A percentile compares a stretch with the other conserved stretches of the same genome.
These are phyloP conservation scores for Sarcophaga caerulescens DNA, from an alignment of 2,888 invertebrate species.

Conservation along the genomic window DNA sequence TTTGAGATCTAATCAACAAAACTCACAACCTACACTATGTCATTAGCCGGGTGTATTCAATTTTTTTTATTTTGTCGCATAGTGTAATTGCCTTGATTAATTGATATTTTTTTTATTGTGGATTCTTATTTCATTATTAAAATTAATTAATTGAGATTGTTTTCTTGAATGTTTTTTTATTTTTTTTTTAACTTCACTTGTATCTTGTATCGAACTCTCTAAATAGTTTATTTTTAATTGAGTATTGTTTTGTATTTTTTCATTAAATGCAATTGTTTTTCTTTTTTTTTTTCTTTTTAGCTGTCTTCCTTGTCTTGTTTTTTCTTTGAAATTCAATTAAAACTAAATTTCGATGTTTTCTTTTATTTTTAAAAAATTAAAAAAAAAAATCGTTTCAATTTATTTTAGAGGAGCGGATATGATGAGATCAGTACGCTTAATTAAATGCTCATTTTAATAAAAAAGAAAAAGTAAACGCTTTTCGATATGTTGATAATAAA, in stretches of 20 bases:
- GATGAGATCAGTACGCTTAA: slow-evolving; percentile 1
- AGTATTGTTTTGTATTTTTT: slow-evolving; percentile 2
- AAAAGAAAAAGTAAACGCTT: background rate
- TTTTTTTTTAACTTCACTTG: slow-evolving; percentile 17
- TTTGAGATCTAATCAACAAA: no score
- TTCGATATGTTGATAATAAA: slow-evolving; percentile 41
- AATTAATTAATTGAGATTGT: slow-evolving; percentile 10
- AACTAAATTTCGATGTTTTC: no score
- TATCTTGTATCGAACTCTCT: slow-evolving; percentile 21
- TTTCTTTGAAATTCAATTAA: background rate
- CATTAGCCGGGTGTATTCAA: no score
- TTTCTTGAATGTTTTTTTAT: slow-evolving; percentile 25
- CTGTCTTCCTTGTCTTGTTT: background rate
- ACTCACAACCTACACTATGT: no score
- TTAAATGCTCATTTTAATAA: slow-evolving; percentile 27
- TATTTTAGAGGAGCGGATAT: slow-evolving; percentile 24
- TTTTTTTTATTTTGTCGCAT: no score
- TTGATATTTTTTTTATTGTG: no score
- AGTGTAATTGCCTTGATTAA: no score
- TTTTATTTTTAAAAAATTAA: no score
- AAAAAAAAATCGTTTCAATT: no score
- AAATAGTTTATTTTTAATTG: slow-evolving; percentile 29
- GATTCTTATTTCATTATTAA: no score
- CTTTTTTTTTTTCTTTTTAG: slow-evolving; percentile 8
- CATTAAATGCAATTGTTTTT: slow-evolving; percentile 47